A percentile compares a stretch with the other conserved stretches of the same genome.
These are phyloP conservation scores for Ephestia elutella DNA, from an alignment of 1,140 invertebrate genomes.

Conservation along the genomic window DNA sequence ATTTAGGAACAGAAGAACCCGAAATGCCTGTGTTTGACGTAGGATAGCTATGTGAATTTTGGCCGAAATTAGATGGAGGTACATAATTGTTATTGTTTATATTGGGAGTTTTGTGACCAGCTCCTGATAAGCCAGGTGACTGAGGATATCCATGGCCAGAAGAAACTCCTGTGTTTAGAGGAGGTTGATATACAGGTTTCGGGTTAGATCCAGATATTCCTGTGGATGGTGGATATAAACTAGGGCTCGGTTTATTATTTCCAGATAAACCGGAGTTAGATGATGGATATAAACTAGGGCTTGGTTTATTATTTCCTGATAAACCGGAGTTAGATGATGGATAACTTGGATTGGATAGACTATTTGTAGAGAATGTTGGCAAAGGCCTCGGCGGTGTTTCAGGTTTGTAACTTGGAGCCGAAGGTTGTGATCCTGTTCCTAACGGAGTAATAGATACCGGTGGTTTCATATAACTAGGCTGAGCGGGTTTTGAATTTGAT, in stretches of 20 bases:
- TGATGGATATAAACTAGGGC: neutral
- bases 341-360: conserved; percentile 13
- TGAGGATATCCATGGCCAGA: conserved; percentile 7
- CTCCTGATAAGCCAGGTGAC: conserved; percentile 7
- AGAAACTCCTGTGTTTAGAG: neutral
- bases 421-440: neutral
- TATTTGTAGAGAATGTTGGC: neutral
- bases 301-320: conserved; percentile 14
- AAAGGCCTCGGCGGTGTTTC: neutral
- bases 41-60: conserved; percentile 14
- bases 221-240: neutral
- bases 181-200: neutral
- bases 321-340: conserved; percentile 18
- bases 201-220: neutral
- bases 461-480: conserved; percentile 4
- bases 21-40: conserved; percentile 15
- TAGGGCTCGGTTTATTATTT: conserved; percentile 3
- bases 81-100: neutral
- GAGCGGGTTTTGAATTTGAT: conserved; percentile 4
- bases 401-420: neutral
- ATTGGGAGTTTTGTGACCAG: neutral
- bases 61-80: neutral
- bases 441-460: conserved; percentile 10
- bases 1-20: conserved; percentile 9
- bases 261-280: conserved; percentile 17